Percentiles rank a stretch among this genome's conserved stretches.
Evolutionary conservation across 2,113 vertebrate species (phyloP).

Genomic region (Butastur rufipennis): DNA sequence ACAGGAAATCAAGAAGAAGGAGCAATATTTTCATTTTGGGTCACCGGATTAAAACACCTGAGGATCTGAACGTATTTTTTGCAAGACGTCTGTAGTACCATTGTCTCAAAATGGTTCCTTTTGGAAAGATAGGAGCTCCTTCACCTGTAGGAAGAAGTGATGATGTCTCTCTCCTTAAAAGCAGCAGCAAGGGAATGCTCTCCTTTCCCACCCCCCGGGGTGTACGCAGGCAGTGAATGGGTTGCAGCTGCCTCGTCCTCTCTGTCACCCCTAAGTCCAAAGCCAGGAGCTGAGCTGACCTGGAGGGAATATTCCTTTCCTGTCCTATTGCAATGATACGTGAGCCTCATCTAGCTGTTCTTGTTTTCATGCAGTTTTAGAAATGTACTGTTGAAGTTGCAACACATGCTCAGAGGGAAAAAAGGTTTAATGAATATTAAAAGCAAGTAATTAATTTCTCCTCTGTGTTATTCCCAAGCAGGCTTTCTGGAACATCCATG

Average conservation of each 20-base stretch:
- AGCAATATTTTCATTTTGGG: not conserved
- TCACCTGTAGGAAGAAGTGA: not conserved
- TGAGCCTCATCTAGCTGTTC: not conserved
- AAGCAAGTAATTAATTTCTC: slow-evolving; percentile 14
- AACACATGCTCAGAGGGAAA: not conserved
- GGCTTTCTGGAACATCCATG: not conserved
- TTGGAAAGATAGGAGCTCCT: not conserved
- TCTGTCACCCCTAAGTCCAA: not conserved
- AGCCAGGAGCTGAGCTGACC: not conserved
- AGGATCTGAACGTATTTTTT: not conserved
- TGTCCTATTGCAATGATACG: not conserved
- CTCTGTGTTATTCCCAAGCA: not conserved
- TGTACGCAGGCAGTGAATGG: not conserved
- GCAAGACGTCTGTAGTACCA: not conserved
- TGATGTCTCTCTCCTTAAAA: not conserved
- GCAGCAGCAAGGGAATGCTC: not conserved
- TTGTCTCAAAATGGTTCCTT: not conserved
- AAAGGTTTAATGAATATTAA: slow-evolving; percentile 1
- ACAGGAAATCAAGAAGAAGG: not conserved
- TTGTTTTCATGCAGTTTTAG: not conserved
- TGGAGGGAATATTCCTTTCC: not conserved
- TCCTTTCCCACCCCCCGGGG: not conserved
- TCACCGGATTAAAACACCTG: not conserved
- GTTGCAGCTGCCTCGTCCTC: not conserved
- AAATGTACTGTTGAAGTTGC: not conserved